Conservation (phyloP, 2,797 vertebrate genomes). For the Podarcis lilfordi region DNA sequence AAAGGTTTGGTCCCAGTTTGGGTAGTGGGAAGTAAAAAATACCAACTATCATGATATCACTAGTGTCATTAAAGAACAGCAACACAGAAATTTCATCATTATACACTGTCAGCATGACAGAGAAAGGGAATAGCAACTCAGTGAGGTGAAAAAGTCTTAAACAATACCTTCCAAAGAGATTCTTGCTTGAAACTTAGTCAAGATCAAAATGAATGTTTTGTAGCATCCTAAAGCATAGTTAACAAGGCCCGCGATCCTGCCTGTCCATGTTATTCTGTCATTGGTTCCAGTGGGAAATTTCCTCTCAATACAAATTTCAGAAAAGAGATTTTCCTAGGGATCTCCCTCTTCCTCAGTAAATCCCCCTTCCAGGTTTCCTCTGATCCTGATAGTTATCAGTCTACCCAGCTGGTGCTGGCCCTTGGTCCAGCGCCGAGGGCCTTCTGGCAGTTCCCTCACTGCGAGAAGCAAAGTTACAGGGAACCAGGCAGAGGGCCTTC, state of each 20-base stretch:
- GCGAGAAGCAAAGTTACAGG: too few species aligned
- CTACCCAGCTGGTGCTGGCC: background rate
- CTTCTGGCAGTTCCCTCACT: too few species aligned
- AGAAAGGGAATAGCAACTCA: background rate
- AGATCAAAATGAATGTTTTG: background rate
- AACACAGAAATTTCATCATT: background rate
- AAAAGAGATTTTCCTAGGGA: background rate
- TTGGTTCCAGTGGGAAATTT: background rate
- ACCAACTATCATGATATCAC: too few species aligned
- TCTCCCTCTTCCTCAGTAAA: background rate
- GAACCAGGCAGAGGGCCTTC: too few species aligned
- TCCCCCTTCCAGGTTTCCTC: background rate
- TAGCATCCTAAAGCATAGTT: background rate
- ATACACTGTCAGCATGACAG: background rate
- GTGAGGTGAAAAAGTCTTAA: background rate
- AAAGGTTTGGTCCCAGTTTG: too few species aligned
- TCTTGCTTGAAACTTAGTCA: background rate
- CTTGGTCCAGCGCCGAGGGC: too few species aligned
- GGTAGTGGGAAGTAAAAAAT: too few species aligned
- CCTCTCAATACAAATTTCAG: background rate
- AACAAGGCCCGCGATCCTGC: background rate
- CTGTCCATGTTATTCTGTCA: background rate
- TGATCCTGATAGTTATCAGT: background rate
- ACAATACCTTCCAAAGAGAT: background rate
- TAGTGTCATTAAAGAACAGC: background rate